phyloP scores from a whole-genome alignment of 2,113 vertebrate genomes.

The Cheilinus undulatus region DNA sequence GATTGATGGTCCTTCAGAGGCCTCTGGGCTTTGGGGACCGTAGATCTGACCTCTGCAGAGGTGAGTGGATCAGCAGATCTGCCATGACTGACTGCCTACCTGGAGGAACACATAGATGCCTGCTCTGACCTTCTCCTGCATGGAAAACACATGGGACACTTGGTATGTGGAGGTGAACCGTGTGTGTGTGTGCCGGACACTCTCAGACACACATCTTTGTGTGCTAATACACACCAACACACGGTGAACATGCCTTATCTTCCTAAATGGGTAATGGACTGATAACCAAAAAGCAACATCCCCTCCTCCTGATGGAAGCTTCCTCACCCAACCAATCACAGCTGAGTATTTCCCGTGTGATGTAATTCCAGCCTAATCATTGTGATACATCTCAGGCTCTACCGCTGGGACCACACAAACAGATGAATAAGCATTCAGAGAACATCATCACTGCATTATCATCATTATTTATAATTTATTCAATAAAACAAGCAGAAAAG shows the following conservation, averaged over 20 bases:
- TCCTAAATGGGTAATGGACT: constrained; percentile 44
- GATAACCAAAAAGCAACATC: constrained; percentile 44
- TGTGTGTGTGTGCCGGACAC: neutral
- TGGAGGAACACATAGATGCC: constrained; percentile 51
- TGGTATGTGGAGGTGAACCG: constrained; percentile 11
- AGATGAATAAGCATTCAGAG: neutral
- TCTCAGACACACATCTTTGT: neutral
- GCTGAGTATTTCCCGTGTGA: constrained; percentile 40
- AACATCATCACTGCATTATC: neutral
- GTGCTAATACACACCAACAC: constrained; percentile 21
- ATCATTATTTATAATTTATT: too few relatives aligned
- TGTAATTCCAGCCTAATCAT: constrained; percentile 51
- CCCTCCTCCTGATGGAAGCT: neutral
- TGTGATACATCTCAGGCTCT: constrained; percentile 32
- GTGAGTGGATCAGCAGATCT: constrained; percentile 66
- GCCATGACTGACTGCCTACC: constrained; percentile 59
- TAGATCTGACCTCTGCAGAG: constrained; percentile 69
- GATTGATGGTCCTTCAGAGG: constrained; percentile 77
- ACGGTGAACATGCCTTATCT: constrained; percentile 47
- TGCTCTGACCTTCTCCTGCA: constrained; percentile 61
- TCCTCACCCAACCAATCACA: constrained; percentile 43
- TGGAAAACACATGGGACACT: constrained; percentile 41
- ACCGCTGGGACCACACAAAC: constrained; percentile 22
- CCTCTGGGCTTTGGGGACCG: constrained; percentile 69
- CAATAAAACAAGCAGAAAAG: too few relatives aligned